Evolutionary conservation across 1,140 invertebrate species (phyloP).

Genomic region (Dreissena polymorpha): DNA sequence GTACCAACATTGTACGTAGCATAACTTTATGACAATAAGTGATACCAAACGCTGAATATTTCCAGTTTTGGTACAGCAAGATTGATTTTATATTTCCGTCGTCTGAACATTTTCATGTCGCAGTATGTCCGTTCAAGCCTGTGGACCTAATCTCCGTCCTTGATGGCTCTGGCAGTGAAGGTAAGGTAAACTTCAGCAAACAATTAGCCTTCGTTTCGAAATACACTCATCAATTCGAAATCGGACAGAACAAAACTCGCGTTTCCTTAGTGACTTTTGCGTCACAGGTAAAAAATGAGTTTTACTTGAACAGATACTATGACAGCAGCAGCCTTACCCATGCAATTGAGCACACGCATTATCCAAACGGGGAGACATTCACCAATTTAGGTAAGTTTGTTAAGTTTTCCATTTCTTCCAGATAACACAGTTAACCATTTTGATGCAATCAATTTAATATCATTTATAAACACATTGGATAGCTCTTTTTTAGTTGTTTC

Average conservation of each 20-base stretch:
- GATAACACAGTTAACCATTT: too few relatives aligned
- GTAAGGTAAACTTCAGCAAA: conserved; percentile 56
- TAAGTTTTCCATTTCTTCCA: too few relatives aligned
- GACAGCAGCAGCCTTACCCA: conserved; percentile 36
- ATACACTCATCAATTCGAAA: conserved; percentile 58
- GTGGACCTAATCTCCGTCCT: conserved; percentile 67
- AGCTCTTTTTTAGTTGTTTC: too few relatives aligned
- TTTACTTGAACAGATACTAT: conserved; percentile 55
- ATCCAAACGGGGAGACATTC: conserved; percentile 54
- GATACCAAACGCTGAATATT: too few relatives aligned
- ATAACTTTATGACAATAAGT: too few relatives aligned
- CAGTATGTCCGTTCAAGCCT: conserved; percentile 48
- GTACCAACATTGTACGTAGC: too few relatives aligned
- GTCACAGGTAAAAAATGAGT: conserved; percentile 28
- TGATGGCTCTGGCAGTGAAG: conserved; percentile 64
- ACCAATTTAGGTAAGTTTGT: conserved; percentile 47
- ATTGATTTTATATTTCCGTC: too few relatives aligned
- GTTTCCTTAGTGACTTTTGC: conserved; percentile 57
- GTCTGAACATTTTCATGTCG: neutral
- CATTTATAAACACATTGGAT: too few relatives aligned
- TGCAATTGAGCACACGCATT: conserved; percentile 43
- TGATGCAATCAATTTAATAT: too few relatives aligned
- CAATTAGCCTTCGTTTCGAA: conserved; percentile 62
- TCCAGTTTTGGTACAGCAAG: too few relatives aligned
- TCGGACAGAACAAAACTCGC: conserved; percentile 50